Evolutionary conservation across 2,888 invertebrate genomes (phyloP).

Genomic region (Poecilobothrus nobilitatus): DNA sequence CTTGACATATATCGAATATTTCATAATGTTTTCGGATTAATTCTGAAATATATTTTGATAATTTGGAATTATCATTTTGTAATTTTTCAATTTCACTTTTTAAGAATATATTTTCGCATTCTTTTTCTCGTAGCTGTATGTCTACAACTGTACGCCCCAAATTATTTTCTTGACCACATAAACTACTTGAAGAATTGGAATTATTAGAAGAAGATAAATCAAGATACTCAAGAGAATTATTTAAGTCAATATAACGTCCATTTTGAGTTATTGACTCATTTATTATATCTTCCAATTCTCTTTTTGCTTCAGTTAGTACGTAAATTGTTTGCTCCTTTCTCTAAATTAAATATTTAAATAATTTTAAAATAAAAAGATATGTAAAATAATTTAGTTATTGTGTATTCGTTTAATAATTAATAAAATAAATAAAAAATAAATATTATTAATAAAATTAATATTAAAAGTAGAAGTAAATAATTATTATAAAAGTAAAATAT

Average conservation of each 20-base stretch:
- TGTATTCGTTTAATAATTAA: too few relatives aligned
- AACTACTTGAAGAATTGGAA: slow-evolving; percentile 28
- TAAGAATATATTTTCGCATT: slow-evolving; percentile 33
- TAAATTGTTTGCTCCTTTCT: slow-evolving; percentile 27
- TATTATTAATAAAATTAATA: too few relatives aligned
- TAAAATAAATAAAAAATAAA: too few relatives aligned
- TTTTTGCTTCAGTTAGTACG: slow-evolving; percentile 29
- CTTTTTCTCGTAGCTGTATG: slow-evolving; percentile 38
- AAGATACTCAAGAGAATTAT: slow-evolving; percentile 33
- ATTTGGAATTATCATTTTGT: slow-evolving; percentile 25
- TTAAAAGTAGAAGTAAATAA: too few relatives aligned
- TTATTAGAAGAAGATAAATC: slow-evolving; percentile 29
- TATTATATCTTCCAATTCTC: slow-evolving; percentile 36
- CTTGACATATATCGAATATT: slow-evolving; percentile 23
- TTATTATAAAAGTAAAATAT: too few relatives aligned
- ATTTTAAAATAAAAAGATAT: too few relatives aligned
- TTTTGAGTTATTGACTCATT: slow-evolving; percentile 30
- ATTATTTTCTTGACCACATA: slow-evolving; percentile 36
- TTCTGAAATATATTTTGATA: slow-evolving; percentile 26
- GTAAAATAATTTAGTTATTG: too few relatives aligned
- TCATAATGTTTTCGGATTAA: slow-evolving; percentile 21
- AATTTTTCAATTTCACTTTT: slow-evolving; percentile 26
- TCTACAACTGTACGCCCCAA: slow-evolving; percentile 39
- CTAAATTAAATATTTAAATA: slow-evolving; percentile 22
- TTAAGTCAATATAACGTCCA: slow-evolving; percentile 30